Base-by-base conservation (phyloP, 2,888 invertebrate genomes). In the Leptothorax acervorum region DNA sequence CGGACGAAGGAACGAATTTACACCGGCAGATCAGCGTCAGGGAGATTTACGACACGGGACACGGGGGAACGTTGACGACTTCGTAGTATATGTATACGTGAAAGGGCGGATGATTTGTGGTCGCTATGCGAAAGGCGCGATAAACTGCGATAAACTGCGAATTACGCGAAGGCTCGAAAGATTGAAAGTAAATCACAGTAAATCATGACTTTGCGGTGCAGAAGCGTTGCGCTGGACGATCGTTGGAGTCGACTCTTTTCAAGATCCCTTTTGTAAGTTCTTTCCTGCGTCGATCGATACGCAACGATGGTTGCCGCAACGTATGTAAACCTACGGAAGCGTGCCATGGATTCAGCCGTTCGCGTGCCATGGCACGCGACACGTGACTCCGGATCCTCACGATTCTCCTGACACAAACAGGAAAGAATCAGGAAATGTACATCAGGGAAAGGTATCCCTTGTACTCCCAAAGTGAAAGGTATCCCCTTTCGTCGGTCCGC, bases 291-390 rank as follows among this genome's bases (percentile, higher is more conserved):
- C 85, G 73, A 18, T 39, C 48, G 82, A 82, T 83, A 84, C 84
- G 62, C 83, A 82, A 76, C 79, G 84, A 84, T 83, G 83, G 48
- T 71, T 78, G 57, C 79, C 78, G 63, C 65, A 48, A 78, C 62
- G 53, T 68, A 60, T 42, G 62, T 62, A 62, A 60, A 66, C 39
- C 51, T 53, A 76, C 39, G 73, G 79, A 83, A 66, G 85, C 73
- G 82, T 79, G 85, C 42, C 39, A 73, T 42, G 48, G 79, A 65
- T 57, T 71, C 81, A 68, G 81, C 63, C 75, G 85, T 74, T 88
- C 91, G 87, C 92, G 92, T 90, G 90, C 90, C 86, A 39, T 70
- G 91, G 92, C 91, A 91, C 91, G 91, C 91, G 91, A 91, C 91
- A 87, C 90, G 85, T 87, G 89, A 88, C 89, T 88, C 90, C 53